Base-by-base conservation (phyloP, 2,797 vertebrate species). In the Anolis apletophallus region DNA sequence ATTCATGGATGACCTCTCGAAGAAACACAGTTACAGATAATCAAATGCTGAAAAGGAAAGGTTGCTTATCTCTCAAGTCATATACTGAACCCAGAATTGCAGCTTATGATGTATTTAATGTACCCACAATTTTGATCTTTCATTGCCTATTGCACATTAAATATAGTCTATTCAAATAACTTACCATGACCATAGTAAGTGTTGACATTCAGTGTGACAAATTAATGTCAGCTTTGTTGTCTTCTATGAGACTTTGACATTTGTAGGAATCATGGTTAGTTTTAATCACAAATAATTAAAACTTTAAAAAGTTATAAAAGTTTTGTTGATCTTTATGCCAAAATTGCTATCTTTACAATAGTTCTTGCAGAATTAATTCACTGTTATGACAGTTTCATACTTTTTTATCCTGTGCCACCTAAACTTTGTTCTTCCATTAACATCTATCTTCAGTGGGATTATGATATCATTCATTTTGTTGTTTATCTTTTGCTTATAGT, bases 401-500 rank as follows among this genome's bases (percentile, higher is more conserved):
- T 55, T 68, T 40, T 40, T n/a, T 32, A 61, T 29, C 23, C 36
- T 14, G 23, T 50, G 46, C 12, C 29, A 11, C n/a, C 32, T n/a
- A 3, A 19, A 40, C 6, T 0, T 13, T 57, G 21, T 85, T 84
- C 76, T 82, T 76, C 61, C 81, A 29, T 67, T 52, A 61, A 90
- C 80, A 80, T 88, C 8, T 93, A 87, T 90, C 83, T 85, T 74
- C 4, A 57, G 59, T 90, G 82, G 69, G 40, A 90, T 81, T 77
- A 75, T 91, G 69, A 73, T 91, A 23, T 93, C 85, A 92, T 88
- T 95, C 50, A 29, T 91, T 94, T 94, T 87, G 3, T 93, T 95
- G 86, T 96, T 93, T 96, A 90, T 96, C 93, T 84, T 89, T 80
- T 88, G 86, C 89, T 87, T 95, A 6, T 82, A 97, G 97, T 91